A percentile compares a stretch with the other conserved stretches of the same genome.
phyloP scores from a whole-genome alignment of 2,888 invertebrate genomes.

The Tillus elongatus region DNA sequence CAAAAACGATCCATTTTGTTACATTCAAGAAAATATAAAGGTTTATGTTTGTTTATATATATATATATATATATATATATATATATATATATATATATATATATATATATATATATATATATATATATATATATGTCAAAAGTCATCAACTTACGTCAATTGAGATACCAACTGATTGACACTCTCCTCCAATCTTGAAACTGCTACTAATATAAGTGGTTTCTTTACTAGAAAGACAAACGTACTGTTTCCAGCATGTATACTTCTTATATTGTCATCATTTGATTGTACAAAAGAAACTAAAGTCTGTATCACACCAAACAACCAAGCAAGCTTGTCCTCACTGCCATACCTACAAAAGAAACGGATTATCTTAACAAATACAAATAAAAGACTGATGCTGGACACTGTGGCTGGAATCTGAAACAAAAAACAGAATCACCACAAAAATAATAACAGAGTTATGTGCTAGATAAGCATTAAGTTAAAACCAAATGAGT shows the following conservation, averaged over 20 bases:
- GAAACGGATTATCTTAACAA: constrained; percentile 25
- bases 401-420: too few relatives aligned
- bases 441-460: too few relatives aligned
- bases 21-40: too few relatives aligned
- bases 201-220: constrained; percentile 84
- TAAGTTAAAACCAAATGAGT: too few relatives aligned
- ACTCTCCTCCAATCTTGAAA: constrained; percentile 75
- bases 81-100: too few relatives aligned
- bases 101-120: too few relatives aligned
- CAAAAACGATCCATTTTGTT: too few relatives aligned
- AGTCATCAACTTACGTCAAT: constrained; percentile 60
- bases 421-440: too few relatives aligned
- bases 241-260: constrained; percentile 76
- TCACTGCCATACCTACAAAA: constrained; percentile 90
- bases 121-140: background rate
- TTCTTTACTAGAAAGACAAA: constrained; percentile 87
- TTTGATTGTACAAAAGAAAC: constrained; percentile 82
- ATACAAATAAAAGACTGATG: constrained; percentile 19
- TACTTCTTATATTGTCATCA: constrained; percentile 76
- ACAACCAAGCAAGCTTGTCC: constrained; percentile 86
- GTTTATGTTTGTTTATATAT: too few relatives aligned
- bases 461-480: too few relatives aligned
- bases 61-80: too few relatives aligned
- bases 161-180: constrained; percentile 76
- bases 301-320: constrained; percentile 90